phyloP scores from a whole-genome alignment of 2,797 vertebrate species.

The Ibycter americanus region DNA sequence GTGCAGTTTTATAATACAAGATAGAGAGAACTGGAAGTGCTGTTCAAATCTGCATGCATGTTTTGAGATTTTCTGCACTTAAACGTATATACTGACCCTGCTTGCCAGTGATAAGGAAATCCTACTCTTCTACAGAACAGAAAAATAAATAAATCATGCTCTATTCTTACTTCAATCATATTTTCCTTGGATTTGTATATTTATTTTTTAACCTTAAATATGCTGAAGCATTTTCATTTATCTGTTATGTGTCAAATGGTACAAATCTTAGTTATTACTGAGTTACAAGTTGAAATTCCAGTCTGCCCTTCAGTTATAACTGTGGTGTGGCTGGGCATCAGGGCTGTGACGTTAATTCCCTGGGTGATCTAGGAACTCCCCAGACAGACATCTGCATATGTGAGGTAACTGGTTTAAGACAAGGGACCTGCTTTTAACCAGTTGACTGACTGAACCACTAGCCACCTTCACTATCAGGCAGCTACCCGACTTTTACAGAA shows the following conservation, averaged over 20 bases:
- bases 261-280: background rate
- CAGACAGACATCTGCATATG: background rate
- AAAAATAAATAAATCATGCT: background rate
- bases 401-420: background rate
- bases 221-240: background rate
- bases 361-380: background rate
- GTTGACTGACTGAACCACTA: background rate
- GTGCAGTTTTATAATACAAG: background rate
- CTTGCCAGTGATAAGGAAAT: constrained; percentile 55
- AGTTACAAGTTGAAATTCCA: background rate
- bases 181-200: background rate
- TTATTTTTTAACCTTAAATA: background rate
- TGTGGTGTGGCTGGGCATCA: background rate
- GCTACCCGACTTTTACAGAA: background rate
- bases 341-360: background rate
- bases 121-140: background rate
- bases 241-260: background rate
- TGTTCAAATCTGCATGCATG: background rate
- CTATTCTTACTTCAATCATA: background rate
- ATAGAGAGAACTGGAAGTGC: background rate
- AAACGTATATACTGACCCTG: background rate
- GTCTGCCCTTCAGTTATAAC: background rate
- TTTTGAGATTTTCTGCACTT: constrained; percentile 35
- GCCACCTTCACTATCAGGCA: background rate
- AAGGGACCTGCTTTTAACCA: background rate